These are phyloP conservation scores for Crocuta crocuta DNA, from an alignment of 2,113 vertebrate species.

Conservation along the genomic window DNA sequence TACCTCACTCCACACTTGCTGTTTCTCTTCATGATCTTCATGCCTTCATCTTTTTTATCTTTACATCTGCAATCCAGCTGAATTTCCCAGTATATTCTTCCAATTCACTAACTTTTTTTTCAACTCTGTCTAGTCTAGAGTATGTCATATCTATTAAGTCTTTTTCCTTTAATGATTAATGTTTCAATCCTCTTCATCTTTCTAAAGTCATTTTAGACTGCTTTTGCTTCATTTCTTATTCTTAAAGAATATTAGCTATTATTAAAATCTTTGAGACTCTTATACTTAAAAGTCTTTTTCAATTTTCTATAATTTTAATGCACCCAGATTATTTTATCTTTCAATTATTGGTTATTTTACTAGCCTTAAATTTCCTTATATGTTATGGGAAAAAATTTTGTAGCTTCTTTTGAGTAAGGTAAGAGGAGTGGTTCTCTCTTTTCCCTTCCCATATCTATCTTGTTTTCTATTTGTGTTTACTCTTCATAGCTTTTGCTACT, in stretches of 20 bases:
- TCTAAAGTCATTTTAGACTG: neutral
- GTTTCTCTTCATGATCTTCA: neutral
- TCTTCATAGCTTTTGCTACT: neutral
- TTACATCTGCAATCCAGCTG: neutral
- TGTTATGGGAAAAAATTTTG: neutral
- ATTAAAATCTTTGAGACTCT: neutral
- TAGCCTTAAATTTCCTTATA: neutral
- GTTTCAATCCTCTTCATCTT: neutral
- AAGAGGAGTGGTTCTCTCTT: neutral
- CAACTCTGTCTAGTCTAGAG: neutral
- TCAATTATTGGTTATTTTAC: neutral
- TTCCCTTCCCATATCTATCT: neutral
- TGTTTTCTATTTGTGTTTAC: neutral
- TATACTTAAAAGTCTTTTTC: neutral
- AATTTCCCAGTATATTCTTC: neutral
- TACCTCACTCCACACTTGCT: neutral
- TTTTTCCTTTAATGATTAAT: neutral
- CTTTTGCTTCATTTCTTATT: neutral
- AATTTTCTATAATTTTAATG: neutral
- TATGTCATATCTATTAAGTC: neutral
- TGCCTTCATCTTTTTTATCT: neutral
- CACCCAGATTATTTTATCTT: neutral
- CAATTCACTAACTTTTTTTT: neutral
- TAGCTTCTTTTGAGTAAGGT: neutral
- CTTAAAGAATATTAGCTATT: neutral